Evolutionary conservation across 1,140 invertebrate species (phyloP), one percentile per base, ranked within the genome.

Genomic region (Euura lappo): DNA sequence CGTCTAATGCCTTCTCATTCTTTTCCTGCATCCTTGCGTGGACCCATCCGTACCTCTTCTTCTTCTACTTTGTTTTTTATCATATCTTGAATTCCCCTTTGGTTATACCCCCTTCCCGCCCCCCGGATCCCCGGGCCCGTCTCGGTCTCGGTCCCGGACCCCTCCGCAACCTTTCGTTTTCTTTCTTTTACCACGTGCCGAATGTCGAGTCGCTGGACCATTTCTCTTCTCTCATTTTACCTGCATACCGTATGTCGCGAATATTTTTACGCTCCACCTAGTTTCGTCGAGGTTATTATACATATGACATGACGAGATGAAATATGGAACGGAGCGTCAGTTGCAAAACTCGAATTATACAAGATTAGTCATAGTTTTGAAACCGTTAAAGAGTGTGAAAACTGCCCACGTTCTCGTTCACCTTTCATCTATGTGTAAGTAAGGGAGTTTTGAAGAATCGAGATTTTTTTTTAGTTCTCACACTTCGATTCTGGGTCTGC

Each of bases 1-100:
- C 64, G 75, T 81, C 79, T 81, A 81, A 81, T 81, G 72, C 71
- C 65, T 74, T 76, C 71, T 42, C 73, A 42, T 71, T 74, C 70
- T 75, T 68, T 46, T 68, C 68, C 74, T 74, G 71, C 45, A 66
- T 65, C 70, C 64, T 6, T 6, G 45, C 44, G 69, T 47, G 42
- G 42, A 66, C 70, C 65, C 72, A 28, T 28, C 28, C 28, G 28
- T 28, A 28, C 28, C 8, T 3, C n/a, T n/a, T 45, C n/a, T 44
- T 43, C 13, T 43, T 28, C 8, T 70, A n/a, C 74, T 76, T 71
- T 28, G 28, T 28, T 28, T 28, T 28, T 28, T 28, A 28, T 28
- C 28, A 28, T 28, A 0, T 28, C 28, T 75, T 42, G 64, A 64
- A 65, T 71, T 73, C 65, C 60, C 11, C 70, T 10, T 69, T 45